Evolutionary conservation across 2,888 invertebrate genomes (phyloP).

Genomic region (Cephus runcator): DNA sequence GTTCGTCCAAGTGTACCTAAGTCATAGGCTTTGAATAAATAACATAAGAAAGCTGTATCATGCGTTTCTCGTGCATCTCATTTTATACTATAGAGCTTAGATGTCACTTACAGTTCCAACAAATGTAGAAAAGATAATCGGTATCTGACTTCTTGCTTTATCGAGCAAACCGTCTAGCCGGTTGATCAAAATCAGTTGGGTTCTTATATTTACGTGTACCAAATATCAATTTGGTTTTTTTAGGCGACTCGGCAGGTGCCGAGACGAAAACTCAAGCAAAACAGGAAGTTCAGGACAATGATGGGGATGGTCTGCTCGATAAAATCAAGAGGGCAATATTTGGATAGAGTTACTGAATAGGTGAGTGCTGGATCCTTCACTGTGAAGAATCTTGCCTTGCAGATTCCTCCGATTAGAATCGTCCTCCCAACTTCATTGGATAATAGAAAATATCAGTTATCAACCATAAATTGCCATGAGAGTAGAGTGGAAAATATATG

Average conservation of each 20-base stretch:
- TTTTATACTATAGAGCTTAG: background rate
- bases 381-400: slow-evolving; percentile 15
- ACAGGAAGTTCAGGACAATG: slow-evolving; percentile 53
- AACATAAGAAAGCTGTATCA: background rate
- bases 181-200: background rate
- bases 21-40: background rate
- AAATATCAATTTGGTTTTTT: slow-evolving; percentile 51
- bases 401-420: slow-evolving; percentile 17
- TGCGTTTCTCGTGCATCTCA: background rate
- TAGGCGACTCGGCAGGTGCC: slow-evolving; percentile 67
- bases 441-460: background rate
- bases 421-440: background rate
- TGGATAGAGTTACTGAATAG: slow-evolving; percentile 63
- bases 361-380: slow-evolving; percentile 42
- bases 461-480: background rate
- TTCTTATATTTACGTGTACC: background rate
- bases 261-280: slow-evolving; percentile 67
- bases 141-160: background rate
- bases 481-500: slow-evolving; percentile 13
- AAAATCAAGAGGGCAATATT: slow-evolving; percentile 73
- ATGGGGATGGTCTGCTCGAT: slow-evolving; percentile 67
- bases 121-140: background rate
- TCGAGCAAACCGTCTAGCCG: background rate
- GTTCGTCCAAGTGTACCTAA: slow-evolving; percentile 46
- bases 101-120: background rate